phyloP scores from a whole-genome alignment of 2,797 vertebrate genomes.

The Lophius americanus region DNA sequence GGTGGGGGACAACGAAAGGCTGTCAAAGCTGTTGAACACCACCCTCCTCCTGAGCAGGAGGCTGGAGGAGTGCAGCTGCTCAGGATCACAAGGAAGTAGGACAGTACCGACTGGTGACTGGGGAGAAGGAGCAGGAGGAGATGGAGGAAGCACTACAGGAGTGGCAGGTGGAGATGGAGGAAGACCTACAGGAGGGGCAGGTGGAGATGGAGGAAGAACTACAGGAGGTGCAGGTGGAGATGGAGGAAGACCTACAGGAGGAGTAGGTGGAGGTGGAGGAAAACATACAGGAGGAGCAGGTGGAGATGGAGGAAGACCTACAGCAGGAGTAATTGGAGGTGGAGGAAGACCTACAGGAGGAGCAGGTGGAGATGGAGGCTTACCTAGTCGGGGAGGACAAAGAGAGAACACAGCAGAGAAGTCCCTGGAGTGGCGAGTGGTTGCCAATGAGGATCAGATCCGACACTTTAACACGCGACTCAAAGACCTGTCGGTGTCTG shows the following conservation, averaged over 20 bases:
- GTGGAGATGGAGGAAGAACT: background rate
- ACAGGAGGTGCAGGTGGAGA: conserved; percentile 23
- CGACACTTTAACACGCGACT: conserved; percentile 79
- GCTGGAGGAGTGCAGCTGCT: conserved; percentile 68
- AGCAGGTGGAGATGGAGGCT: conserved; percentile 8
- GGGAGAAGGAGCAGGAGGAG: conserved; percentile 3
- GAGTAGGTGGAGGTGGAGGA: conserved; percentile 15
- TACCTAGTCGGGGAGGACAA: conserved; percentile 44
- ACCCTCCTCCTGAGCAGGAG: conserved; percentile 71
- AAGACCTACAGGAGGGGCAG: conserved; percentile 6
- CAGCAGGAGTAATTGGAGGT: conserved; percentile 17
- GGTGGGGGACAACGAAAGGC: conserved; percentile 58
- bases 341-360: conserved; percentile 37
- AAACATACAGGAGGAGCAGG: conserved; percentile 38
- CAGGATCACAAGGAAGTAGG: conserved; percentile 14
- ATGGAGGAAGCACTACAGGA: background rate
- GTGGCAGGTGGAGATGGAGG: background rate
- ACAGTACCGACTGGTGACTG: conserved; percentile 13
- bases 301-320: background rate
- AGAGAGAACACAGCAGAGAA: conserved; percentile 72
- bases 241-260: too few relatives aligned
- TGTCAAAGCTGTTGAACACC: conserved; percentile 70
- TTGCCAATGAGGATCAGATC: conserved; percentile 84
- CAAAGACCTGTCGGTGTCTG: conserved; percentile 81
- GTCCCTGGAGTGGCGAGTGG: conserved; percentile 85